A percentile compares a stretch with the other conserved stretches of the same genome.
Conservation (phyloP, 1,140 invertebrate species). For the Heliconius hermathena region DNA sequence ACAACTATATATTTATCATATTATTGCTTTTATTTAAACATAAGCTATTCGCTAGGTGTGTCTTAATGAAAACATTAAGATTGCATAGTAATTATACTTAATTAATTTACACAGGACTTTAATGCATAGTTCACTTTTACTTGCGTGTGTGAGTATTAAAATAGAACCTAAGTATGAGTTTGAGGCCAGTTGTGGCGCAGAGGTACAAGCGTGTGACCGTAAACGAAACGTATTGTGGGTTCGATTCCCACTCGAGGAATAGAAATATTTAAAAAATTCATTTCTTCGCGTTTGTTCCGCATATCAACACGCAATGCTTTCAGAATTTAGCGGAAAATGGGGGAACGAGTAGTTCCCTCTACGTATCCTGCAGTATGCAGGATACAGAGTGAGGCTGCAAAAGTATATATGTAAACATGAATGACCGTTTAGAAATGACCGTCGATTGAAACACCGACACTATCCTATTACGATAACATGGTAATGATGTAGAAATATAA, state of each 20-base stretch:
- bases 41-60: background rate
- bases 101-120: background rate
- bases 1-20: background rate
- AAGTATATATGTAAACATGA: background rate
- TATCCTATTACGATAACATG: constrained; percentile 16
- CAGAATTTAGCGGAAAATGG: too few relatives aligned
- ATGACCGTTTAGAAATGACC: background rate
- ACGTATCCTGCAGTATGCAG: too few relatives aligned
- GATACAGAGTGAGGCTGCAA: too few relatives aligned
- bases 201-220: too few relatives aligned
- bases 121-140: background rate
- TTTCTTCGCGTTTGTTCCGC: too few relatives aligned
- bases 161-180: background rate
- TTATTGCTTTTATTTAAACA: background rate
- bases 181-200: too few relatives aligned
- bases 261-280: too few relatives aligned
- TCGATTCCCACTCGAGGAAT: too few relatives aligned
- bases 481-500: constrained; percentile 33
- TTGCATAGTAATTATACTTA: background rate
- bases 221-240: too few relatives aligned
- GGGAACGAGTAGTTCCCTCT: too few relatives aligned
- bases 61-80: constrained; percentile 9
- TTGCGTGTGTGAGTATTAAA: background rate
- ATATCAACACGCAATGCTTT: too few relatives aligned
- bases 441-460: background rate